phyloP scores from a whole-genome alignment of 1,140 invertebrate species.

The Hestina assimilis region DNA sequence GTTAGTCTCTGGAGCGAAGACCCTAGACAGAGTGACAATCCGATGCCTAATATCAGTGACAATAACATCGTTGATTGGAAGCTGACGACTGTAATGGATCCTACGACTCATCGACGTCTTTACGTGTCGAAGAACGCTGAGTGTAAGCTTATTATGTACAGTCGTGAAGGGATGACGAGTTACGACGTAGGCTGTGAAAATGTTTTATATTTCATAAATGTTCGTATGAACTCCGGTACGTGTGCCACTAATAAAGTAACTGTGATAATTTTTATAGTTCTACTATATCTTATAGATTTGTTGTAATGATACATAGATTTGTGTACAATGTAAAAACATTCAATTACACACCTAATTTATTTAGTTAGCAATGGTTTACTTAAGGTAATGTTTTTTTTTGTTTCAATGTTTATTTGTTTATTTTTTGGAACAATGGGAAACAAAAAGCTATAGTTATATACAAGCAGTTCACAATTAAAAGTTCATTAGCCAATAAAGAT shows the following conservation, averaged over 20 bases:
- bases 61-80: constrained; percentile 57
- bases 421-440: too few relatives aligned
- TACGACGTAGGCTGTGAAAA: constrained; percentile 59
- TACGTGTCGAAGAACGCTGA: constrained; percentile 55
- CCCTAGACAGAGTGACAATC: constrained; percentile 27
- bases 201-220: constrained; percentile 58
- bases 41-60: constrained; percentile 23
- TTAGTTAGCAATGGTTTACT: too few relatives aligned
- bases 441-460: too few relatives aligned
- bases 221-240: background rate
- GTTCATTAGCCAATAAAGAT: too few relatives aligned
- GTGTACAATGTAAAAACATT: background rate
- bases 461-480: too few relatives aligned
- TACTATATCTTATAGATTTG: background rate
- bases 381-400: background rate
- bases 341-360: background rate
- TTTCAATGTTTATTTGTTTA: too few relatives aligned
- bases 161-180: constrained; percentile 58
- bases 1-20: constrained; percentile 60
- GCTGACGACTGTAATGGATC: constrained; percentile 55
- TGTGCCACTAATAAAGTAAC: background rate
- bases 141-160: constrained; percentile 65
- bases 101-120: constrained; percentile 48
- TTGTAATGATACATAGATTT: background rate
- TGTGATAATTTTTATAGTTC: background rate